Conservation (phyloP, 2,888 invertebrate genomes). For the Zygogramma bicolorata region DNA sequence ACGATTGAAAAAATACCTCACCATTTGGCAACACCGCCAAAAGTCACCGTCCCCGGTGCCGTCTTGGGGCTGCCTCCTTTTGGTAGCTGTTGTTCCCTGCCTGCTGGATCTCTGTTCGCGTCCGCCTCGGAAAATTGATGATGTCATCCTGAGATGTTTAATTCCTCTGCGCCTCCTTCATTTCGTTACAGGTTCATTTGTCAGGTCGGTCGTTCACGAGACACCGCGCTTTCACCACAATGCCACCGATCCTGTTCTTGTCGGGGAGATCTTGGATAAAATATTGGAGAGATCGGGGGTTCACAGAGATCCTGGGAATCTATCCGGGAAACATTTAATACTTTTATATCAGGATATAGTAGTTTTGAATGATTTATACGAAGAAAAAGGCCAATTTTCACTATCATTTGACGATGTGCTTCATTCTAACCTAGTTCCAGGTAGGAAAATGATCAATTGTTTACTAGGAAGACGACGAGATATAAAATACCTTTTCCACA, state of each 20-base stretch:
- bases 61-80: constrained; percentile 35
- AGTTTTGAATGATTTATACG: no score
- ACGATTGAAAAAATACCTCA: no score
- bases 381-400: no score
- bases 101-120: constrained; percentile 35
- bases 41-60: constrained; percentile 26
- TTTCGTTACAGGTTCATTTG: constrained; percentile 36
- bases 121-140: constrained; percentile 47
- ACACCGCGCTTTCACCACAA: neutral
- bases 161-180: constrained; percentile 37
- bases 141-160: constrained; percentile 46
- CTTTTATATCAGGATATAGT: no score
- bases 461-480: no score
- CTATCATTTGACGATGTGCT: no score
- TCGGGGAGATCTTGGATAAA: neutral
- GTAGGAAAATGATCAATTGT: no score
- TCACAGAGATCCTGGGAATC: no score
- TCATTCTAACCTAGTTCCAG: no score
- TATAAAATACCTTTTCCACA: no score
- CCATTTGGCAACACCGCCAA: neutral
- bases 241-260: neutral
- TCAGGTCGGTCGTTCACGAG: constrained; percentile 14
- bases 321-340: no score
- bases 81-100: constrained; percentile 45
- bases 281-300: no score